phyloP scores from a whole-genome alignment of 2,888 invertebrate genomes.

The Tipula lateralis region DNA sequence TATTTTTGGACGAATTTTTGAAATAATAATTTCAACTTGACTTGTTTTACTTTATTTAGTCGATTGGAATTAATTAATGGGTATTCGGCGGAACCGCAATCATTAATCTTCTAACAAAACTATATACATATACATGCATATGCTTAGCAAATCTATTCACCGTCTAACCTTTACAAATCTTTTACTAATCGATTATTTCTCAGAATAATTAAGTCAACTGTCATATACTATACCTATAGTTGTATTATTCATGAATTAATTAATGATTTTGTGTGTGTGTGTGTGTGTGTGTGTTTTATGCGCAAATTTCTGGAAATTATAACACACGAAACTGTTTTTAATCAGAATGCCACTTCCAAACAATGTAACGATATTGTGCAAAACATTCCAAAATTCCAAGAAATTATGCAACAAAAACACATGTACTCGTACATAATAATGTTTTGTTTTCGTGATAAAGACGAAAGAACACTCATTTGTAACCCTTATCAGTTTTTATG shows the following conservation, averaged over 20 bases:
- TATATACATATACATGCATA: background rate
- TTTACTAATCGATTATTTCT: background rate
- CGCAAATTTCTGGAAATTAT: background rate
- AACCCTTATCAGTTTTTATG: background rate
- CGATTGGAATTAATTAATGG: background rate
- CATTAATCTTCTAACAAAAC: background rate
- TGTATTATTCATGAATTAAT: background rate
- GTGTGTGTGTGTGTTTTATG: background rate
- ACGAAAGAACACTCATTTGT: background rate
- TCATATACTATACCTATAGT: no score
- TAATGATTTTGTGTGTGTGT: background rate
- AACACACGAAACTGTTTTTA: background rate
- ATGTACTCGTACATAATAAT: background rate
- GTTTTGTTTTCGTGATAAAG: background rate
- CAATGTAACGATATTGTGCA: background rate
- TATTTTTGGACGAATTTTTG: background rate
- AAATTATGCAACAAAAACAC: background rate
- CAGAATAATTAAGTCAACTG: background rate
- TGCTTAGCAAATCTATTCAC: background rate
- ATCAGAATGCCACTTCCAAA: background rate
- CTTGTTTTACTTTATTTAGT: background rate
- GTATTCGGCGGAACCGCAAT: background rate
- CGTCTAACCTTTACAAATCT: background rate
- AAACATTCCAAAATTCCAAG: background rate
- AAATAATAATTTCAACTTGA: background rate